Evolutionary conservation across 2,797 vertebrate species (phyloP).

Genomic region (Zalophus californianus): DNA sequence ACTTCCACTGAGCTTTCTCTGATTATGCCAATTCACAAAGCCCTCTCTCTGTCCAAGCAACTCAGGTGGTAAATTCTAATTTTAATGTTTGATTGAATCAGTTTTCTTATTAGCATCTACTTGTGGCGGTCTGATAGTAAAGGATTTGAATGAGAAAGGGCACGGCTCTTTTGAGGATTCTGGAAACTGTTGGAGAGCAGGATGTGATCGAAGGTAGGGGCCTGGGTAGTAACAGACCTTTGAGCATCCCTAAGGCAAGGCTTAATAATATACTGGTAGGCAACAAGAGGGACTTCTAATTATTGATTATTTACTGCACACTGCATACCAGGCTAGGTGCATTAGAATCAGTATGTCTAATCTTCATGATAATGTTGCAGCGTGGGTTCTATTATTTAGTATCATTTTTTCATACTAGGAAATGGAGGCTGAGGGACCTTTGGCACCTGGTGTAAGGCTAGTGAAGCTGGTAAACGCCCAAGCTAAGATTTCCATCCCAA

Average conservation of each 20-base stretch:
- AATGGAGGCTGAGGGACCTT: neutral
- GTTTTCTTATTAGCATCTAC: slow-evolving; percentile 67
- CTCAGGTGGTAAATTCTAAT: slow-evolving; percentile 70
- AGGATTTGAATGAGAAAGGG: slow-evolving; percentile 45
- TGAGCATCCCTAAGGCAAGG: neutral
- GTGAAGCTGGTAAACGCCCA: neutral
- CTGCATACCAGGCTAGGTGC: neutral
- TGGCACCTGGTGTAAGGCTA: neutral
- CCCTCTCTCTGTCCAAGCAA: slow-evolving; percentile 44
- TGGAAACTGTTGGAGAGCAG: neutral
- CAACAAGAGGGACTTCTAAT: neutral
- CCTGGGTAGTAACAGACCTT: neutral
- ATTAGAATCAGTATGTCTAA: neutral
- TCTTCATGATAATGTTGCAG: neutral
- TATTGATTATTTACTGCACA: neutral
- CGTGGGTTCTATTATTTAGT: neutral
- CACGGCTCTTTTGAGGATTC: neutral
- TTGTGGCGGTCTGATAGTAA: slow-evolving; percentile 43
- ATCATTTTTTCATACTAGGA: neutral
- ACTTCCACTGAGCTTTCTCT: slow-evolving; percentile 53
- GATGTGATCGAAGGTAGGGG: neutral
- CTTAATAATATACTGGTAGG: neutral
- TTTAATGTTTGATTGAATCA: slow-evolving; percentile 69
- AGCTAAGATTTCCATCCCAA: neutral
- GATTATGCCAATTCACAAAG: slow-evolving; percentile 55